Evolutionary conservation across 1,140 invertebrate species (phyloP).

Genomic region (Lordiphosa stackelbergi): DNA sequence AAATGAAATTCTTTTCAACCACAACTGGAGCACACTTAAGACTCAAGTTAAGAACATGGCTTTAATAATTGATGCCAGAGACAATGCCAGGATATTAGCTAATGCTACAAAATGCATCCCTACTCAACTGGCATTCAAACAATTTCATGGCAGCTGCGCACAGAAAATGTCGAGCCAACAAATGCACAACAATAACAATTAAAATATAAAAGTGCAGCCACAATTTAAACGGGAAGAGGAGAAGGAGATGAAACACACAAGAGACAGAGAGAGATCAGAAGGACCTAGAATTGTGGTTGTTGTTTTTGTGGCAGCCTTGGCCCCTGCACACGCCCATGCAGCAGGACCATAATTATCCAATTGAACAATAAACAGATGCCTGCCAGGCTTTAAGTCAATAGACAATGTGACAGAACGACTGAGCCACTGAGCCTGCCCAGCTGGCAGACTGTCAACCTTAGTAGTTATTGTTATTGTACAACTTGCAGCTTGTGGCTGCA

Average conservation of each 20-base stretch:
- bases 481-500: slow-evolving; percentile 13
- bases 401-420: slow-evolving; percentile 9
- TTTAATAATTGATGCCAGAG: slow-evolving; percentile 63
- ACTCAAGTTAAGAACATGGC: slow-evolving; percentile 27
- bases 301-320: slow-evolving; percentile 31
- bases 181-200: slow-evolving; percentile 75
- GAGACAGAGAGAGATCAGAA: neutral
- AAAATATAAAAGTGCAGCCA: slow-evolving; percentile 50
- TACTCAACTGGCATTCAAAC: slow-evolving; percentile 18
- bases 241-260: neutral
- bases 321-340: slow-evolving; percentile 30
- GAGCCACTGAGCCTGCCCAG: slow-evolving; percentile 36
- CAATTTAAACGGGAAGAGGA: slow-evolving; percentile 26
- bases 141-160: slow-evolving; percentile 68
- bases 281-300: neutral
- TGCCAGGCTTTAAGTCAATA: slow-evolving; percentile 61
- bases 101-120: slow-evolving; percentile 63
- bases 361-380: slow-evolving; percentile 73
- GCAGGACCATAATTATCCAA: slow-evolving; percentile 65
- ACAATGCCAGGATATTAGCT: slow-evolving; percentile 62
- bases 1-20: neutral
- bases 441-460: slow-evolving; percentile 35
- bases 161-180: slow-evolving; percentile 33
- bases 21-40: slow-evolving; percentile 7
- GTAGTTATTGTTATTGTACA: slow-evolving; percentile 6